Conservation (phyloP, 2,113 vertebrate species). For the Lepisosteus osseus region DNA sequence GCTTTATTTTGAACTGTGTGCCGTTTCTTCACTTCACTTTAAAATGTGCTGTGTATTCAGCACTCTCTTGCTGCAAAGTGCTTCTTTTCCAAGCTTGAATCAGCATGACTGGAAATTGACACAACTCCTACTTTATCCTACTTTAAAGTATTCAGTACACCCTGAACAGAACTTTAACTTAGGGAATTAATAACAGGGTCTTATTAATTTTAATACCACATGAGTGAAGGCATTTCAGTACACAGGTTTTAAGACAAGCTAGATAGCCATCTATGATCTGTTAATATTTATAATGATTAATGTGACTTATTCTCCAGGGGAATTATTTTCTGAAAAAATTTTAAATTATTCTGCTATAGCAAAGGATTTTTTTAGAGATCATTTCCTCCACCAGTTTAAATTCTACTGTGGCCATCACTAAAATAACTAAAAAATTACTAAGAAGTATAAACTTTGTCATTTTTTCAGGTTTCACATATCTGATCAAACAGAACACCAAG, state of each 20-base stretch:
- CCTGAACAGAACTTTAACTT: neutral
- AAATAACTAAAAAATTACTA: conserved; percentile 6
- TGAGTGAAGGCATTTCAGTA: neutral
- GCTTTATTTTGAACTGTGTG: neutral
- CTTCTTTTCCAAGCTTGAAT: neutral
- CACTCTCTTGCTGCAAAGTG: neutral
- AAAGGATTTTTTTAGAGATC: neutral
- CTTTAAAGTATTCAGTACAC: neutral
- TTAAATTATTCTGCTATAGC: neutral
- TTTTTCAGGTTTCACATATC: neutral
- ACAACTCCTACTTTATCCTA: neutral
- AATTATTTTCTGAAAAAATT: neutral
- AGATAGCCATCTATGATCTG: conserved; percentile 8
- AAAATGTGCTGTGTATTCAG: neutral
- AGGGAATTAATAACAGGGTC: neutral
- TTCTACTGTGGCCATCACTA: neutral
- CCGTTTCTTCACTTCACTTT: neutral
- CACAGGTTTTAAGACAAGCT: neutral
- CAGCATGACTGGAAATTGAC: no score
- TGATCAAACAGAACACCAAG: no score
- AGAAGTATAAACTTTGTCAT: neutral
- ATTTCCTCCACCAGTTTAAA: neutral
- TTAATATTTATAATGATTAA: conserved; percentile 5
- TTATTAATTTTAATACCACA: neutral
- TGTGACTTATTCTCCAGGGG: neutral